Evolutionary conservation across 2,113 vertebrate genomes (phyloP).

Genomic region (Chitala chitala): DNA sequence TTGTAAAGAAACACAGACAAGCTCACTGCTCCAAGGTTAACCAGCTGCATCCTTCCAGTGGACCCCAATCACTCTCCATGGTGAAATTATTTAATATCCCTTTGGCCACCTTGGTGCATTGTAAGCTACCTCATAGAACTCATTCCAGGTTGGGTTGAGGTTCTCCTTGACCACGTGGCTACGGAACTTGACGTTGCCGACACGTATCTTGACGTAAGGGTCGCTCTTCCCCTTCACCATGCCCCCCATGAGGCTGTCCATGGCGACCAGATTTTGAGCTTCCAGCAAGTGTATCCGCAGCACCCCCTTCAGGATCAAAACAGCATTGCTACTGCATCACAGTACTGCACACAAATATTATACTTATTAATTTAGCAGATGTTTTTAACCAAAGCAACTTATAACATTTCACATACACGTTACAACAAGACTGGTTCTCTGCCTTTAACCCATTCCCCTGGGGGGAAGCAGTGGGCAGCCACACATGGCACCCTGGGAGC

Average conservation of each 20-base stretch:
- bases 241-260: slow-evolving; percentile 78
- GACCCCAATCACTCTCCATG: too few relatives aligned
- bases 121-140: slow-evolving; percentile 73
- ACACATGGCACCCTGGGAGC: too few relatives aligned
- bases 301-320: slow-evolving; percentile 61
- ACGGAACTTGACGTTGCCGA: slow-evolving; percentile 64
- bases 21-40: too few relatives aligned
- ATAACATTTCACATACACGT: not conserved
- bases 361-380: not conserved
- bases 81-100: not conserved
- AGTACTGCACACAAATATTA: not conserved
- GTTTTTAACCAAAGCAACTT: not conserved
- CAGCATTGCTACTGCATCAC: slow-evolving; percentile 14
- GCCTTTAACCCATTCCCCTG: too few relatives aligned
- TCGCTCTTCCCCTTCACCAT: slow-evolving; percentile 87
- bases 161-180: slow-evolving; percentile 79
- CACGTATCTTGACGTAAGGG: slow-evolving; percentile 75
- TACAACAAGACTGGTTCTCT: too few relatives aligned
- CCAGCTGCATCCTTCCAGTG: too few relatives aligned
- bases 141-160: slow-evolving; percentile 83
- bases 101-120: not conserved
- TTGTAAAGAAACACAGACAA: too few relatives aligned
- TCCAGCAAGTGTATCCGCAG: slow-evolving; percentile 82
- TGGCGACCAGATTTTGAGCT: slow-evolving; percentile 76
- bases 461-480: too few relatives aligned